Percentiles rank a stretch among this genome's conserved stretches.
phyloP scores from a whole-genome alignment of 2,797 vertebrate genomes.

The Tauraco hartlaubi region DNA sequence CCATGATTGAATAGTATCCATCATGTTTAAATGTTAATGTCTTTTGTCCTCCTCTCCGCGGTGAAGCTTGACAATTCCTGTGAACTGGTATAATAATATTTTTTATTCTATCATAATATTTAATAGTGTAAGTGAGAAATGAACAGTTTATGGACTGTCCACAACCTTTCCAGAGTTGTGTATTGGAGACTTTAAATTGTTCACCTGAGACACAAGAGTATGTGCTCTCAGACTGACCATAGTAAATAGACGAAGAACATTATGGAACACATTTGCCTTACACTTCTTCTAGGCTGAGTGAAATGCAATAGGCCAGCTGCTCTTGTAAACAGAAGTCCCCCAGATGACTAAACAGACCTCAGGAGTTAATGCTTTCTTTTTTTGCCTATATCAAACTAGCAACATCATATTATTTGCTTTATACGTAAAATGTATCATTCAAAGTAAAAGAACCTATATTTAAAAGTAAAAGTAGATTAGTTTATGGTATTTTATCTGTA shows the following conservation, averaged over 20 bases:
- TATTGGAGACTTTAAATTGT: neutral
- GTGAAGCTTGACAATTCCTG: neutral
- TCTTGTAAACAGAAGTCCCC: neutral
- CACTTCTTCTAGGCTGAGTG: neutral
- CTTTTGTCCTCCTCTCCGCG: neutral
- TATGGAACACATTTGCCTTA: neutral
- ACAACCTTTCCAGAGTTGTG: neutral
- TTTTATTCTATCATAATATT: slow-evolving; percentile 14
- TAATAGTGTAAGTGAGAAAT: neutral
- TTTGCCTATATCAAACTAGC: neutral
- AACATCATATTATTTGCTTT: neutral
- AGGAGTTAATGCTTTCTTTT: neutral
- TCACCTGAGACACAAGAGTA: neutral
- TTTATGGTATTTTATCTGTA: neutral
- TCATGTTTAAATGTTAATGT: neutral
- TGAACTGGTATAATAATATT: neutral
- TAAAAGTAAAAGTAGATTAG: neutral
- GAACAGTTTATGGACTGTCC: neutral
- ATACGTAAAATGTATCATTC: neutral
- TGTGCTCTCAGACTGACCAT: neutral
- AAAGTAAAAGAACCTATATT: neutral
- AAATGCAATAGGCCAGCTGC: neutral
- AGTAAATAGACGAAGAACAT: neutral
- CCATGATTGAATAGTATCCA: neutral
- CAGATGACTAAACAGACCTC: neutral